Conservation (phyloP, 2,797 vertebrate species). For the Pantherophis alleghaniensis region DNA sequence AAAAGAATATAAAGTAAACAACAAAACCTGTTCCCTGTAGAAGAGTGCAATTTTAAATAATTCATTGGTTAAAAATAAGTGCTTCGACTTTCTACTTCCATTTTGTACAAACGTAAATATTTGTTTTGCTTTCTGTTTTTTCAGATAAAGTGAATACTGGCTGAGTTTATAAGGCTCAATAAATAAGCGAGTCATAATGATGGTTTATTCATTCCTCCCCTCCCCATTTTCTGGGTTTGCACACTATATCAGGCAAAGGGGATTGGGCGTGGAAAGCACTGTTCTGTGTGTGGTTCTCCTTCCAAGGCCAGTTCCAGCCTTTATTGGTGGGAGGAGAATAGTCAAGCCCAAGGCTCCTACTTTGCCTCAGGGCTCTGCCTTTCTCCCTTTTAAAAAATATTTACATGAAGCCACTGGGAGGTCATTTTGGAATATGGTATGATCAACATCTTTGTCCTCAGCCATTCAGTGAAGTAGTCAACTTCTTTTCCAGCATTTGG, state of each 20-base stretch:
- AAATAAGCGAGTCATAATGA: background rate
- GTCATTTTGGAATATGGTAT: background rate
- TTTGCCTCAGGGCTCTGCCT: background rate
- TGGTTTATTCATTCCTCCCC: background rate
- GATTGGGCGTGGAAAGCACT: background rate
- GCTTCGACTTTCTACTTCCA: background rate
- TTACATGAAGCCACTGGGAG: background rate
- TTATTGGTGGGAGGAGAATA: background rate
- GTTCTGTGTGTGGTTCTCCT: background rate
- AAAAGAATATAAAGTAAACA: background rate
- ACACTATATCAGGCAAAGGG: background rate
- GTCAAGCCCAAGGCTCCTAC: background rate
- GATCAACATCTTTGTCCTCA: background rate
- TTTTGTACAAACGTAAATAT: background rate
- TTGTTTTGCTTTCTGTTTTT: background rate
- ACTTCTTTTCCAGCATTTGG: background rate
- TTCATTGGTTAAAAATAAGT: background rate
- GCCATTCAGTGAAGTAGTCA: background rate
- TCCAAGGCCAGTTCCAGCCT: background rate
- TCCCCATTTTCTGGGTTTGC: background rate
- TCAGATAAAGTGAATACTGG: background rate
- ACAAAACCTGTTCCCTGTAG: background rate
- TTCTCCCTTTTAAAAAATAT: background rate
- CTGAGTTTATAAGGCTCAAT: background rate
- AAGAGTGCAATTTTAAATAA: background rate